A percentile compares a stretch with the other conserved stretches of the same genome.
Conservation (phyloP, 2,797 vertebrate species). For the Tamandua tetradactyla region DNA sequence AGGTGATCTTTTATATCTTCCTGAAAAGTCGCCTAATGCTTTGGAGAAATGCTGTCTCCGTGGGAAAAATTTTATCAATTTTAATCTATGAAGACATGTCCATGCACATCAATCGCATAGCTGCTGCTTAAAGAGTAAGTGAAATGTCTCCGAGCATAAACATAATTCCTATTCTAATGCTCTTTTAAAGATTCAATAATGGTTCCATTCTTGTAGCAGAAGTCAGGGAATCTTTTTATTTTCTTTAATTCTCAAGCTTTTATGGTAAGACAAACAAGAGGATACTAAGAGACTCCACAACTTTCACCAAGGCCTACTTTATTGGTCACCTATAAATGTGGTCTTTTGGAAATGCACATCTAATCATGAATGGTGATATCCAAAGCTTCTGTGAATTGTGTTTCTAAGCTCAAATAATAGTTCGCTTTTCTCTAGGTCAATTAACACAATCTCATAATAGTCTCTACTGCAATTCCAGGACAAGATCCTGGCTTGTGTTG, state of each 20-base stretch:
- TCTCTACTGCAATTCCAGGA: conserved; percentile 68
- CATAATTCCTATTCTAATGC: neutral
- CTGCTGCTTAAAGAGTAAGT: neutral
- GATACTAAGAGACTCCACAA: neutral
- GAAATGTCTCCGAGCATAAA: conserved; percentile 18
- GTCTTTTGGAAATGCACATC: neutral
- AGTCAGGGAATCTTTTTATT: neutral
- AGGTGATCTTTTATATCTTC: neutral
- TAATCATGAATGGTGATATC: neutral
- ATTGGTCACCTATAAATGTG: neutral
- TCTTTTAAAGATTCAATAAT: neutral
- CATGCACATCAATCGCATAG: neutral
- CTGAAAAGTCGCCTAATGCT: neutral
- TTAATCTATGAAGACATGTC: neutral
- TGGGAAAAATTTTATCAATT: neutral
- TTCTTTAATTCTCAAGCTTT: conserved; percentile 8
- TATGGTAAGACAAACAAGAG: neutral
- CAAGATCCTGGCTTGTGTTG: conserved; percentile 71
- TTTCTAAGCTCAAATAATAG: conserved; percentile 64
- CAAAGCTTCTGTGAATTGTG: neutral
- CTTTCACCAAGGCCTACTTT: neutral
- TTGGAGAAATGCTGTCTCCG: neutral
- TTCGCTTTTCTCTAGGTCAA: conserved; percentile 62
- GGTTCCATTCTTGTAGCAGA: neutral
- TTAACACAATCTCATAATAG: conserved; percentile 28